Evolutionary conservation across 2,113 vertebrate species (phyloP), one percentile per base, ranked within the genome.

Genomic region (Aleadryas rufinucha): DNA sequence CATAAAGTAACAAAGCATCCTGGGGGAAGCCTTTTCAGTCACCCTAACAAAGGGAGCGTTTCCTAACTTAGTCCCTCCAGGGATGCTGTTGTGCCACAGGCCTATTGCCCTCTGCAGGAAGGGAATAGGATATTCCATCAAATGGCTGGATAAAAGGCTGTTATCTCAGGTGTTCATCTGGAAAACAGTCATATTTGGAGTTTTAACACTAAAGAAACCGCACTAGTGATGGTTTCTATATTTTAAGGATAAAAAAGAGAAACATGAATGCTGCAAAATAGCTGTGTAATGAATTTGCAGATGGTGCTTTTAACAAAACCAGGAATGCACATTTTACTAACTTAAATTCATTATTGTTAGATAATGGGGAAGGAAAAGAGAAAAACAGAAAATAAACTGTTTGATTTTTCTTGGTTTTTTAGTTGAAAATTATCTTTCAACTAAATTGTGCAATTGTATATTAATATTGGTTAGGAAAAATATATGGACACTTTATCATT

Each of bases 141-240:
- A 49, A 81, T 0, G 1, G 8, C 31, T 84, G 33, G 22, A 24
- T 84, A 70, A 28, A 68, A 81, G 14, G 14, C 12, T 71, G n/a
- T 10, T 5, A 3, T 24, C 56, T 71, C 30, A 20, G 19, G 4
- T 21, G 33, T 31, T 30, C 8, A 39, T n/a, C 35, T 49, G 53
- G 5, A 20, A 57, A 0, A 1, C 7, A 39, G 1, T 42, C 4
- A 6, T 61, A n/a, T 35, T 75, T 56, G 37, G 10, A 56, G 18
- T 49, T 79, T 64, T 87, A 76, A 52, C 20, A n/a, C 31, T 42
- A 18, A 66, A 54, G 10, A 70, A 78, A 63, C 10, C 1, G 8
- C 18, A 52, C 9, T 33, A 64, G 30, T 56, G 52, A 75, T 0
- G 4, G 24, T 42, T 75, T 75, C 28, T 87, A 7, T 75, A 2